Base-by-base conservation (phyloP, 2,797 vertebrate genomes). In the Lophotriccus pileatus region DNA sequence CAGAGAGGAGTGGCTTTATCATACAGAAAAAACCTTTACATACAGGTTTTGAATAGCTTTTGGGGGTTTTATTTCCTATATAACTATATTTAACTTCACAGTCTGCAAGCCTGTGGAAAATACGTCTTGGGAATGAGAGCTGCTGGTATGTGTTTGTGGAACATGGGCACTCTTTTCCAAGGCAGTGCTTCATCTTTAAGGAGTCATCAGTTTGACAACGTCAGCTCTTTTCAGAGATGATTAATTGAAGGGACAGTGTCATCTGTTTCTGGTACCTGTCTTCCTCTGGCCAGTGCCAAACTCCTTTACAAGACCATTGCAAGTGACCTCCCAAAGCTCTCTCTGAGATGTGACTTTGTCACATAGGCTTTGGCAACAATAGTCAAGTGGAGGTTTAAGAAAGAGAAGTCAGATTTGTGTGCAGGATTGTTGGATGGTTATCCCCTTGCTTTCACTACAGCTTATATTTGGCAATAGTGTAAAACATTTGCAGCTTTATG, bases 1-100 rank as follows among this genome's bases (percentile, higher is more conserved):
- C 44, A 66, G 79, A 89, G 78, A 90, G 60, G 60, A 84, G 30
- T 67, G 78, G 70, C 82, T 91, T 83, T 76, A 15, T 25, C 67
- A 72, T 73, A 47, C 12, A 49, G 70, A 63, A 79, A 78, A 76
- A 17, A 89, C 80, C 59, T 75, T 81, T 63, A 43, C 8, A 5
- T 46, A 19, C 32, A 43, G 22, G 68, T 89, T 93, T 94, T 67
- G 28, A 91, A 85, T 60, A 90, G 76, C 76, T 96, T 95, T 95
- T 87, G 62, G 80, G 73, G 2, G 0, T 7, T 46, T 91, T 95
- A 89, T 84, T 80, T 90, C 80, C 27, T 91, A 0, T 92, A 41
- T 93, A 92, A 85, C 94, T 95, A 47, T 58, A 41, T 87, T 95
- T 94, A 89, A 73, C 87, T 95, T 95, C 68, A 50, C 94, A 93